Evolutionary conservation across 2,888 invertebrate species (phyloP), one percentile per base, ranked within the genome.

Genomic region (Drosophila anomalata): DNA sequence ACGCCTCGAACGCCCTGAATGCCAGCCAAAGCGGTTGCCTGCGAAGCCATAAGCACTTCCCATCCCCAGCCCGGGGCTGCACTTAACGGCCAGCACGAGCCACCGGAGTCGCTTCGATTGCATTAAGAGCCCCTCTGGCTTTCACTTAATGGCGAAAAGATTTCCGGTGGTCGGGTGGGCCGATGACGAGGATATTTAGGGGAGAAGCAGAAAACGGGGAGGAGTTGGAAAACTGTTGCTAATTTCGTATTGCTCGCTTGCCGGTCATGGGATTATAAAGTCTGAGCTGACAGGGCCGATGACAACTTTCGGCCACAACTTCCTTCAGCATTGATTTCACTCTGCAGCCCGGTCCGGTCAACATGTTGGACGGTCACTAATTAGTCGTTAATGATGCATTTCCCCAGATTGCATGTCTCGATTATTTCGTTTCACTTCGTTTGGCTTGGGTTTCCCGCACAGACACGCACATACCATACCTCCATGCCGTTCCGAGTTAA

Each of bases 341-440:
- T 24, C 24, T 41, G 50, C 69, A 62, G 55, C 33, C 33, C 62
- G 42, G 47, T 20, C n/a, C 12, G 44, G 47, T 26, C 72, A 58
- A 61, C 75, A 68, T 57, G 72, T 63, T 76, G 48, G 52, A 48
- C 59, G 59, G 48, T 53, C 62, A 48, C 78, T 83, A 83, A 87
- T 83, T 83, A 87, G 73, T 75, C 60, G 86, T 72, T 79, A 85
- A 82, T 85, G 86, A 73, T 85, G 83, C 74, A 74, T 70, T 77
- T 67, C 61, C 65, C 71, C 72, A 69, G 70, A 75, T 86, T 77
- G 86, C 86, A 70, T 88, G 86, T 74, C 67, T 55, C 57, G 71
- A 79, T 72, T 71, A 66, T 58, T 63, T 60, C 53, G 42, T 56
- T 47, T 54, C 47, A 48, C 31, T 44, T 65, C 65, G 67, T 47